Conservation (phyloP, 2,113 vertebrate genomes). For the Corythoichthys intestinalis region DNA sequence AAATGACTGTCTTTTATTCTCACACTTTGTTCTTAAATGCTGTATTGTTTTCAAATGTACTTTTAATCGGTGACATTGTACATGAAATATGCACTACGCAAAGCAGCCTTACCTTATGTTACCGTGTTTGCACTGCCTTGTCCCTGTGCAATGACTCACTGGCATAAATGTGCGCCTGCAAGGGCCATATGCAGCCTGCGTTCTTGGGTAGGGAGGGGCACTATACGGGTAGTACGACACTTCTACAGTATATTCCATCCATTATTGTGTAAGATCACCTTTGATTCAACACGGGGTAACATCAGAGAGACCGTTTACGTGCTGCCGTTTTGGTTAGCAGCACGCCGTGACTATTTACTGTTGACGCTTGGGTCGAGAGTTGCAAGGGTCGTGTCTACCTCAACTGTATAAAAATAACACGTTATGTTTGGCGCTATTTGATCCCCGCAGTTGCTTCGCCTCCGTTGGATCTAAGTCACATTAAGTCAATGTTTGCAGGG, state of each 20-base stretch:
- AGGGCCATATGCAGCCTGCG: neutral
- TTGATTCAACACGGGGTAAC: neutral
- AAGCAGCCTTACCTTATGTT: neutral
- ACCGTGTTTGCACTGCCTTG: neutral
- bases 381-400: constrained; percentile 42
- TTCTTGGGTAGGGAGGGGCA: neutral
- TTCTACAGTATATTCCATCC: neutral
- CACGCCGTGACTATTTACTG: neutral
- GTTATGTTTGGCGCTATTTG: constrained; percentile 59
- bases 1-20: no score
- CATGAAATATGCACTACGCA: no score
- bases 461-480: constrained; percentile 49
- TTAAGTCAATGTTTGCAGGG: constrained; percentile 51
- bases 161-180: neutral
- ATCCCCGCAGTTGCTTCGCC: constrained; percentile 20
- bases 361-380: neutral
- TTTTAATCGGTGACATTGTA: no score
- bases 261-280: neutral
- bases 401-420: constrained; percentile 59
- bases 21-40: no score
- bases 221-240: neutral
- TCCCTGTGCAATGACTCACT: neutral
- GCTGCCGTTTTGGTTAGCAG: constrained; percentile 1
- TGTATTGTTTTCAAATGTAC: no score
- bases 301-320: neutral